Base-by-base conservation (phyloP, 1,140 invertebrate species). In the Bombus balteatus region DNA sequence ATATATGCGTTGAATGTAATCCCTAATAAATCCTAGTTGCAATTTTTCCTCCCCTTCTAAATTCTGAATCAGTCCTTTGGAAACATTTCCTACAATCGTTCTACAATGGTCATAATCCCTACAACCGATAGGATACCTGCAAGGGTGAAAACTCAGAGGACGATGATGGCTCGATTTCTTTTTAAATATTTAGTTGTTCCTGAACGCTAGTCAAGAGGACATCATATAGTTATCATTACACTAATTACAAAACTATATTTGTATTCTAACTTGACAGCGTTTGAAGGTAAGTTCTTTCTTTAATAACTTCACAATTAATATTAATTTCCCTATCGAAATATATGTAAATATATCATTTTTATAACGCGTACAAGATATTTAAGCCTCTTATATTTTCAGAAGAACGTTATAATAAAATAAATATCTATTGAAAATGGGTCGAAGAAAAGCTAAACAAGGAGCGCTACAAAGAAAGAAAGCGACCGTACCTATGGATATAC, bases 381-480 rank as follows among this genome's bases (percentile, higher is more conserved):
- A 22, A 22, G 6, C 47, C 6, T 22, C 47, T 53, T 18, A 53
- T 53, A 22, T 53, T 22, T 53, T 53, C 1, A 22, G 47, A 22
- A 22, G 6, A 53, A 53, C 47, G 47, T 53, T 53, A 18, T 53
- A 53, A 53, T 53, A 53, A 53, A 53, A 53, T 53, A 53, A 53
- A 53, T 53, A 53, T 22, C 6, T 53, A 22, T 53, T 22, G 47
- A 53, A 53, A 53, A 53, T 53, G 6, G 47, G 47, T 22, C 18
- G 18, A 22, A 53, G 98, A 71, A 99, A 99, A 96, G 99, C 98
- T 87, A 98, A 99, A 95, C 18, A 18, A 22, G 18, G 22, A 53
- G 98, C 98, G 28, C 98, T 98, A 59, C 97, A 98, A 53, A 99
- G 98, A 94, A 95, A 97, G 87, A 99, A 99, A 95, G 97, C 97